A percentile compares a stretch with the other conserved stretches of the same genome.
Evolutionary conservation across 1,140 invertebrate genomes (phyloP).

Genomic region (Pseudomyrmex cubaensis): DNA sequence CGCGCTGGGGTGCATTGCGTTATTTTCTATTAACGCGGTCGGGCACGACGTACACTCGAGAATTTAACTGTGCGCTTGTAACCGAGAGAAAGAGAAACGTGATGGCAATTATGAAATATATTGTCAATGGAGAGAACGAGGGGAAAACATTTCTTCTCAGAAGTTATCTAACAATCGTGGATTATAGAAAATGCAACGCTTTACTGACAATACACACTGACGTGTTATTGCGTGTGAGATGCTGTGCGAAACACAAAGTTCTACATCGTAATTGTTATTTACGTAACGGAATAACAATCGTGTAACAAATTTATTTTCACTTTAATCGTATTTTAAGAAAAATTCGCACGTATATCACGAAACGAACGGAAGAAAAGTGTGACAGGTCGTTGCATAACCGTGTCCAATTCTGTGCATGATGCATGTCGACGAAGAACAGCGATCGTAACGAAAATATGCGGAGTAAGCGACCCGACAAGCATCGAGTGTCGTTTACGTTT

Average conservation of each 20-base stretch:
- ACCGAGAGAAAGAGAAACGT: no score
- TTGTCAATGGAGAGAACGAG: not conserved
- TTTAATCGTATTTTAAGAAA: not conserved
- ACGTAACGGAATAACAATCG: no score
- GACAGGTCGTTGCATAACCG: slow-evolving; percentile 10
- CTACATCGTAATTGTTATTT: no score
- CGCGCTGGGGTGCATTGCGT: not conserved
- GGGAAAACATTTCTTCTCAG: not conserved
- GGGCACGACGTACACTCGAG: slow-evolving; percentile 26
- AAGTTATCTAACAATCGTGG: not conserved
- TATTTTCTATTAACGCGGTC: slow-evolving; percentile 47
- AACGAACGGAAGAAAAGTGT: not conserved
- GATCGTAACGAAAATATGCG: slow-evolving; percentile 28
- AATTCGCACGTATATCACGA: no score
- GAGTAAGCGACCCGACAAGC: slow-evolving; percentile 39
- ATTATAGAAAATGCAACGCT: no score
- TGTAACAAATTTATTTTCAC: no score
- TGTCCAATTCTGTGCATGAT: slow-evolving; percentile 1
- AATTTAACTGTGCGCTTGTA: slow-evolving; percentile 11
- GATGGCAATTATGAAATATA: slow-evolving; percentile 24
- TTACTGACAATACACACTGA: no score
- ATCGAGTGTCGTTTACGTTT: slow-evolving; percentile 31
- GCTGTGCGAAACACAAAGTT: no score
- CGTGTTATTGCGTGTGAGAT: no score
- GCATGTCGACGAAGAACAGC: not conserved